Conservation (phyloP, 92 coral and sea anemone species). For the Zoanthus sansibaricus region DNA sequence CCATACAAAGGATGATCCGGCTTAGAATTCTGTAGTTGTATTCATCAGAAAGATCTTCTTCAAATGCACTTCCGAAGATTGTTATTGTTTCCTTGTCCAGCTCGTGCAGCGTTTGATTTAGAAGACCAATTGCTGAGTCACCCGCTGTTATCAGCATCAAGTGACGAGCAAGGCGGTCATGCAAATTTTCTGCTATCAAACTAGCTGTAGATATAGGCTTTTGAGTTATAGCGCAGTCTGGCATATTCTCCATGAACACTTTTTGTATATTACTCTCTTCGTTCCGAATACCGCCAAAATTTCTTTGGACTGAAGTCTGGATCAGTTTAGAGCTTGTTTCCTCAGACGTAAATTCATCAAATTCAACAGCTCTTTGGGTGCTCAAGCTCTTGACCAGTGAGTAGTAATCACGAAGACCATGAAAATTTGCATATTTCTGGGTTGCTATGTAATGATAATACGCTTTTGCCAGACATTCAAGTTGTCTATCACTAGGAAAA, state of each 20-base stretch:
- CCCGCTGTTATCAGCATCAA: slow-evolving; percentile 96
- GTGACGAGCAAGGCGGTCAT: slow-evolving; percentile 88
- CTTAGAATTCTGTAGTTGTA: slow-evolving; percentile 93
- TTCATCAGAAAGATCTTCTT: slow-evolving; percentile 96
- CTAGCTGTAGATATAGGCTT: slow-evolving; percentile 69
- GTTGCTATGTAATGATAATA: slow-evolving; percentile 76
- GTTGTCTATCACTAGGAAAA: slow-evolving; percentile 55
- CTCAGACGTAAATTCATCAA: slow-evolving; percentile 28
- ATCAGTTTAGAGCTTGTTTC: slow-evolving; percentile 61
- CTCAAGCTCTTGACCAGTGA: slow-evolving; percentile 92
- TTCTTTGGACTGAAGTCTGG: slow-evolving; percentile 87
- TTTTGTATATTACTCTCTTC: slow-evolving; percentile 75
- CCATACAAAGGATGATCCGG: slow-evolving; percentile 98
- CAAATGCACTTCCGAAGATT: slow-evolving; percentile 94
- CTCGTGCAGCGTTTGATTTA: slow-evolving; percentile 76
- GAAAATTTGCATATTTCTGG: slow-evolving; percentile 86
- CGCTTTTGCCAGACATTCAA: slow-evolving; percentile 85
- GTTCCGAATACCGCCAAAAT: slow-evolving; percentile 89
- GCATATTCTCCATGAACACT: slow-evolving; percentile 74
- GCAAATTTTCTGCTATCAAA: slow-evolving; percentile 84
- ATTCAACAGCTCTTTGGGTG: slow-evolving; percentile 4
- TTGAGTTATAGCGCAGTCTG: slow-evolving; percentile 43
- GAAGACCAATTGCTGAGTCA: slow-evolving; percentile 95
- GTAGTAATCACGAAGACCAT: slow-evolving; percentile 98
- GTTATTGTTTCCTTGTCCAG: slow-evolving; percentile 93